phyloP scores from a whole-genome alignment of 92 coral and sea anemone species.

The Plumapathes pennacea region DNA sequence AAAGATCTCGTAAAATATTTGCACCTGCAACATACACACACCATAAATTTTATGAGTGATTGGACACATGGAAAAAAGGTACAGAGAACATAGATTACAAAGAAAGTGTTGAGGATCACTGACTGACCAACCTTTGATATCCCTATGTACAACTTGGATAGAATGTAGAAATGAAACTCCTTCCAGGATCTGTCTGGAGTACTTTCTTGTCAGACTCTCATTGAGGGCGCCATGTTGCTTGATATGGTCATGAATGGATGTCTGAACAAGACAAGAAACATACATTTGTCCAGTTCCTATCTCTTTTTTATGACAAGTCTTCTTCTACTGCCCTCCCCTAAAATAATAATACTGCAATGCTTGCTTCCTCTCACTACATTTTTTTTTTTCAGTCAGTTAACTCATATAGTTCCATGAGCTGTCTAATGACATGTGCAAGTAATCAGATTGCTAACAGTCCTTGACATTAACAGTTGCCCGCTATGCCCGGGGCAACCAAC shows the following conservation, averaged over 20 bases:
- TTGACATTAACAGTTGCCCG: too few species aligned
- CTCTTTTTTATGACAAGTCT: too few species aligned
- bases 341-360: too few species aligned
- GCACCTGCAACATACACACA: constrained; percentile 69
- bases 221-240: constrained; percentile 94
- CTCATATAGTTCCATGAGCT: too few species aligned
- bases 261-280: constrained; percentile 26
- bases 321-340: too few species aligned
- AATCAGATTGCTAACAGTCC: too few species aligned
- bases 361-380: too few species aligned
- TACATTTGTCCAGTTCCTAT: neutral
- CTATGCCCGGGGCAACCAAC: too few species aligned
- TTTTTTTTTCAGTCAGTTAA: too few species aligned
- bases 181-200: constrained; percentile 88
- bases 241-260: constrained; percentile 90
- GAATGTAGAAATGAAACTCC: constrained; percentile 92
- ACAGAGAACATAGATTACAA: neutral
- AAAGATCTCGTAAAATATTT: constrained; percentile 86
- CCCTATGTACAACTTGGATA: constrained; percentile 89
- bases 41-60: neutral
- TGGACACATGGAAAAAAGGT: neutral
- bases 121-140: constrained; percentile 83
- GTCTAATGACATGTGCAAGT: too few species aligned
- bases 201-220: constrained; percentile 88
- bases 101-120: neutral